Evolutionary conservation across 2,797 vertebrate genomes (phyloP).

Genomic region (Gymnothorax reevesii): DNA sequence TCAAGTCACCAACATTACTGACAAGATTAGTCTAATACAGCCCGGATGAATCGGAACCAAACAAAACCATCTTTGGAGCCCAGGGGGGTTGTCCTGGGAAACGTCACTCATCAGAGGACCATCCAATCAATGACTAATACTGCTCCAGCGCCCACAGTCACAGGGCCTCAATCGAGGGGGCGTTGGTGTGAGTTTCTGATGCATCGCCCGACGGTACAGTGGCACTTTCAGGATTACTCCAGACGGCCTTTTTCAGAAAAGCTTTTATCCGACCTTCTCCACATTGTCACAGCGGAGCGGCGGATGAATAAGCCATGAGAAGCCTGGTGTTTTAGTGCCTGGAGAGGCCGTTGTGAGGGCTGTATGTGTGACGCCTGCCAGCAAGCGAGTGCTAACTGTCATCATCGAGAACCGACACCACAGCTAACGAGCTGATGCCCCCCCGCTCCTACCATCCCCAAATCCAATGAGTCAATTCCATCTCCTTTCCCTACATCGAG

Average conservation of each 20-base stretch:
- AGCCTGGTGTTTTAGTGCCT: slow-evolving; percentile 41
- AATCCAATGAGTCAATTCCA: no score
- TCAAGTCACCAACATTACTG: neutral
- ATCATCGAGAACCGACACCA: neutral
- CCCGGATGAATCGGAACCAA: neutral
- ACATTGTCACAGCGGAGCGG: slow-evolving; percentile 32
- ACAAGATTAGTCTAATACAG: neutral
- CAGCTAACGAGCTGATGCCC: neutral
- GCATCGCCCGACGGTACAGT: slow-evolving; percentile 37
- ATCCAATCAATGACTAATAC: slow-evolving; percentile 5
- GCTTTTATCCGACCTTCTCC: slow-evolving; percentile 36
- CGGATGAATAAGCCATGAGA: slow-evolving; percentile 70
- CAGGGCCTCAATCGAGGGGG: neutral
- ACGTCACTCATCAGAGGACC: neutral
- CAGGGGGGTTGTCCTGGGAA: neutral
- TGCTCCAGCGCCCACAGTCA: neutral
- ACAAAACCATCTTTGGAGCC: neutral
- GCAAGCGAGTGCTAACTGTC: slow-evolving; percentile 18
- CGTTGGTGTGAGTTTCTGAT: slow-evolving; percentile 5
- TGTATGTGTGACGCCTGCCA: slow-evolving; percentile 18
- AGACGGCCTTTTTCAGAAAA: slow-evolving; percentile 30
- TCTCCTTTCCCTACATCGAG: no score
- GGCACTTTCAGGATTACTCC: slow-evolving; percentile 35
- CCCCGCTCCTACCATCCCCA: no score
- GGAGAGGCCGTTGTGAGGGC: neutral